Evolutionary conservation across 2,113 vertebrate species (phyloP), one percentile per base, ranked within the genome.

Genomic region (Furnarius figulus): DNA sequence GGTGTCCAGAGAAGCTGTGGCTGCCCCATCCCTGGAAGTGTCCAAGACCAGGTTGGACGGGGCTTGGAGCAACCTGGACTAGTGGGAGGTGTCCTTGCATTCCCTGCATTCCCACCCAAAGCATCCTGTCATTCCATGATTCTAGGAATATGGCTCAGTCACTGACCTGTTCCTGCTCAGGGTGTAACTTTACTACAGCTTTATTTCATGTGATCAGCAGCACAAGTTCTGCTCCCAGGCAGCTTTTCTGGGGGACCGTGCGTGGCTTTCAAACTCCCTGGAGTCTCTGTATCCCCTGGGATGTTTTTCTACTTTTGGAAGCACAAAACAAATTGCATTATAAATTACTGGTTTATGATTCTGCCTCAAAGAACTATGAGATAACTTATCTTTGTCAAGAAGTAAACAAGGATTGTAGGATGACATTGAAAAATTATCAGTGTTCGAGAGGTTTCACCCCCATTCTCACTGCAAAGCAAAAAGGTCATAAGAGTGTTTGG

Each of bases 351-450:
- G 0, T 70, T 80, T 76, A 6, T 53, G 47, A 59, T 59, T 61
- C 56, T 85, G 62, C 87, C 44, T 59, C 47, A 14, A 30, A 89
- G 74, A 79, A 27, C 31, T 68, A 31, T 4, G 62, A 63, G 85
- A 18, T 44, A 49, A 85, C 49, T 97, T 89, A 67, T 75, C 89
- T 82, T 76, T 67, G 91, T 30, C 89, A 61, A 37, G 73, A 73
- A 62, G 20, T 27, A 58, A 80, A 35, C 62, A 58, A 62, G 72
- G 72, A 21, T 12, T 70, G 53, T 5, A 22, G 90, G 85, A 33
- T 46, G 85, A 59, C 87, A 83, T 10, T 75, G 87, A 91, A 80
- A 86, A 84, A 89, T 76, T 49, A 58, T 33, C 68, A 35, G 72
- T 16, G 33, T 49, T 77, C 42, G 12, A 77, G 55, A 55, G 78